phyloP scores from a whole-genome alignment of 2,888 invertebrate species.

The Heliconius cydno region DNA sequence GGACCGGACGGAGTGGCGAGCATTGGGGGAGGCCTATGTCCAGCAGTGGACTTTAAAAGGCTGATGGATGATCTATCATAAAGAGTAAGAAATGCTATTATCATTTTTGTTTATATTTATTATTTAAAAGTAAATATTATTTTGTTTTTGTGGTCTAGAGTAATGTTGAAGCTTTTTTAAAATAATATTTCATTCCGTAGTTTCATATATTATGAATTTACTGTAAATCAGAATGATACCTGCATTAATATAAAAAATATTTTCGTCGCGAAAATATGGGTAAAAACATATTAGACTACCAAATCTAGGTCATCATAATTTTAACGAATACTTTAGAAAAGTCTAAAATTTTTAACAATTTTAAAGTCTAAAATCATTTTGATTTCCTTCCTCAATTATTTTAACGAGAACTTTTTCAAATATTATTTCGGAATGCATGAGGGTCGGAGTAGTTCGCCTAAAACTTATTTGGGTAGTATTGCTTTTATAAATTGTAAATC shows the following conservation, averaged over 20 bases:
- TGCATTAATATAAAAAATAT: background rate
- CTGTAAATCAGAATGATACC: background rate
- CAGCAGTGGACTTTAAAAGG: no score
- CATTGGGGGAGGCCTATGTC: no score
- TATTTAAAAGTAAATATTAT: background rate
- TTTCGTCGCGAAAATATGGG: background rate
- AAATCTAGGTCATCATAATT: constrained; percentile 21
- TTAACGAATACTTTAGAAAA: constrained; percentile 11
- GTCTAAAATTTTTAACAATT: background rate
- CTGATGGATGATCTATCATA: background rate
- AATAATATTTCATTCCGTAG: background rate
- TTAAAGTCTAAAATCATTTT: background rate
- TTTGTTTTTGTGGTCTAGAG: background rate
- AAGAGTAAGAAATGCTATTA: background rate
- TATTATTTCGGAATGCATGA: background rate
- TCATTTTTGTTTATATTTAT: background rate
- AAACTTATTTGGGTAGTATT: background rate
- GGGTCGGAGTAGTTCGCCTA: background rate
- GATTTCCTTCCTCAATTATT: constrained; percentile 1
- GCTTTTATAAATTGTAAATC: background rate
- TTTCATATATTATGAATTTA: background rate
- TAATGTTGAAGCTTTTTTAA: background rate
- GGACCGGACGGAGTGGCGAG: no score
- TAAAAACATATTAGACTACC: background rate
- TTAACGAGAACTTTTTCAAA: constrained; percentile 11